Evolutionary conservation across 1,140 invertebrate genomes (phyloP).

Genomic region (Whitmania pigra): DNA sequence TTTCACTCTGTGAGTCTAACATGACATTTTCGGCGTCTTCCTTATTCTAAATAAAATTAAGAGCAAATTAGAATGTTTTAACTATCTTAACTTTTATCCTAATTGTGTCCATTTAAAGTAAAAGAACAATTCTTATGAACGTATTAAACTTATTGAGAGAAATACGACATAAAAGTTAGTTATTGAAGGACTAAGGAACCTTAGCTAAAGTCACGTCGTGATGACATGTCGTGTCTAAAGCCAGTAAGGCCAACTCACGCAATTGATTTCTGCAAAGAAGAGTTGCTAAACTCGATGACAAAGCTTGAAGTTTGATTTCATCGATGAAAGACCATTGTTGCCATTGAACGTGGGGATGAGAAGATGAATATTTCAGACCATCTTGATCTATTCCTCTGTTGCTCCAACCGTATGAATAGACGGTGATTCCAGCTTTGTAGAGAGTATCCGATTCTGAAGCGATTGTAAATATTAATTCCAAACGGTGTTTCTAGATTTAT

Average conservation of each 20-base stretch:
- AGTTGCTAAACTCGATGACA: background rate
- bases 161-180: too few relatives aligned
- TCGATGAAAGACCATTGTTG: slow-evolving; percentile 6
- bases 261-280: background rate
- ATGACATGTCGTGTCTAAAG: background rate
- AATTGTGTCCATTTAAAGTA: too few relatives aligned
- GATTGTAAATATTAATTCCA: background rate
- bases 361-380: background rate
- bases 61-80: too few relatives aligned
- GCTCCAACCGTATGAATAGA: slow-evolving; percentile 1
- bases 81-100: too few relatives aligned
- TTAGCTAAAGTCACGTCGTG: too few relatives aligned
- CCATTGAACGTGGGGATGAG: background rate
- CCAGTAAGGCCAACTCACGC: background rate
- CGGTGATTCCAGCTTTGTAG: background rate
- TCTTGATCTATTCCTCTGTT: background rate
- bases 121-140: too few relatives aligned
- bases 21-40: too few relatives aligned
- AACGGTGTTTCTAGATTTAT: too few relatives aligned
- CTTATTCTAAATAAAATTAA: too few relatives aligned
- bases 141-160: too few relatives aligned
- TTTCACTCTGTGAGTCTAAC: too few relatives aligned
- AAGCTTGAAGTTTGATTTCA: background rate
- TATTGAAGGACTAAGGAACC: too few relatives aligned
- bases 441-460: background rate